phyloP scores from a whole-genome alignment of 2,888 invertebrate species.

The Polyommatus iphigenia region DNA sequence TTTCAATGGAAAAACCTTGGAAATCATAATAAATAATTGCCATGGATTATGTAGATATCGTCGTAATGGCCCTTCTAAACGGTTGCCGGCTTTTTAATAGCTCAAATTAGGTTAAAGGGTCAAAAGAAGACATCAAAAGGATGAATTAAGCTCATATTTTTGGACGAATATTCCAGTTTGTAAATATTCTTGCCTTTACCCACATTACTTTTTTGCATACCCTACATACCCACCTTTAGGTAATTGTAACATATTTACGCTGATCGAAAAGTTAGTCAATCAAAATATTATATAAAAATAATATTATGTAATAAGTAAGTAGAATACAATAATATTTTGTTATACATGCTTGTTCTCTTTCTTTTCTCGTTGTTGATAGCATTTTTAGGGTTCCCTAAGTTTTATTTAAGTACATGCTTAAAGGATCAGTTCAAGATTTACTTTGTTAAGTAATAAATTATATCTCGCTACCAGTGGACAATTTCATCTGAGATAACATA shows the following conservation, averaged over 20 bases:
- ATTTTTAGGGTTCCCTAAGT: no score
- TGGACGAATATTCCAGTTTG: slow-evolving; percentile 6
- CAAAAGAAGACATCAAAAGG: slow-evolving; percentile 28
- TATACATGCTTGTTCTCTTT: no score
- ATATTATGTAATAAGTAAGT: no score
- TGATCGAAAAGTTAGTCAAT: no score
- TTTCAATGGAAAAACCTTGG: not conserved
- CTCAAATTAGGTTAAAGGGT: slow-evolving; percentile 30
- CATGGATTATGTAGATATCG: slow-evolving; percentile 18
- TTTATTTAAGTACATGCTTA: no score
- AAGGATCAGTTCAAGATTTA: no score
- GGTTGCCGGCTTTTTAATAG: slow-evolving; percentile 30
- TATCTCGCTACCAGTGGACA: not conserved
- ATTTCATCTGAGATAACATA: not conserved
- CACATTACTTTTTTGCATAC: not conserved
- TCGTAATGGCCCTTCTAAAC: slow-evolving; percentile 23
- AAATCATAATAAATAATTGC: slow-evolving; percentile 19
- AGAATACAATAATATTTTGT: no score
- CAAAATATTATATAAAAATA: no score
- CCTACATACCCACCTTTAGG: no score
- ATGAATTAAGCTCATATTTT: slow-evolving; percentile 29
- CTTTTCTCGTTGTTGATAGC: no score
- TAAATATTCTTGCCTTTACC: not conserved
- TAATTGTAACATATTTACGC: no score
- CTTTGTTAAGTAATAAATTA: no score